Base-by-base conservation (phyloP, 2,888 invertebrate species). In the Cremastinae sp. region DNA sequence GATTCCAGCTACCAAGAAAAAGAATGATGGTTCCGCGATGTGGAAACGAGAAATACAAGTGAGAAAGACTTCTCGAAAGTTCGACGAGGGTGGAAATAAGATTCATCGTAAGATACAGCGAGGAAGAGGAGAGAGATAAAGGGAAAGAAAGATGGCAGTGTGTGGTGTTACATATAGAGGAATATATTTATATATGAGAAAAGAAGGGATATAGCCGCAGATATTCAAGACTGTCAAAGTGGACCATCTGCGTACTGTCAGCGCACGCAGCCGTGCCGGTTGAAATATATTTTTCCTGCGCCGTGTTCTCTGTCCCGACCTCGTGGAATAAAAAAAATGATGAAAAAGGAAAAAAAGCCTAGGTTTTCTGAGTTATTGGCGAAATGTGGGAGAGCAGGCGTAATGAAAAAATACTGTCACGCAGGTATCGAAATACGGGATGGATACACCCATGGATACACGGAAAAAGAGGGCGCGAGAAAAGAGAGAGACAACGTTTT, bases 241-340 rank as follows among this genome's bases (percentile, higher is more conserved):
- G 80, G 80, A 81, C 79, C 82, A 80, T 82, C 81, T 82, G 82
- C 80, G 80, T 78, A 78, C 80, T 80, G 82, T 81, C 82, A 75
- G 70, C 78, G 68, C 61, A 70, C 77, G 76, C 76, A 76, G 76
- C 73, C 68, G 51, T 45, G 37, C 59, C 64, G 39, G 28, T 69
- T 80, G 78, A 81, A 81, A 82, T 81, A 82, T 82, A 74, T 77
- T 69, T 64, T 43, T 64, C 59, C 47, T 47, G 41, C 28, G 53
- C 62, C 45, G 58, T 70, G 62, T 53, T 51, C 61, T 39, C 37
- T 58, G 71, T 53, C 28, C 39, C 39, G 70, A 75, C 74, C 79
- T 74, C 78, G 78, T 5, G 28, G 28, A 28, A 5, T 28, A 28
- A 28, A 28, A 28, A 28, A 28, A 28, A 28, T 28, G 28, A 28